Percentiles rank a stretch among this genome's conserved stretches.
phyloP scores from a whole-genome alignment of 2,797 vertebrate genomes.

The Hoplostethus atlanticus region DNA sequence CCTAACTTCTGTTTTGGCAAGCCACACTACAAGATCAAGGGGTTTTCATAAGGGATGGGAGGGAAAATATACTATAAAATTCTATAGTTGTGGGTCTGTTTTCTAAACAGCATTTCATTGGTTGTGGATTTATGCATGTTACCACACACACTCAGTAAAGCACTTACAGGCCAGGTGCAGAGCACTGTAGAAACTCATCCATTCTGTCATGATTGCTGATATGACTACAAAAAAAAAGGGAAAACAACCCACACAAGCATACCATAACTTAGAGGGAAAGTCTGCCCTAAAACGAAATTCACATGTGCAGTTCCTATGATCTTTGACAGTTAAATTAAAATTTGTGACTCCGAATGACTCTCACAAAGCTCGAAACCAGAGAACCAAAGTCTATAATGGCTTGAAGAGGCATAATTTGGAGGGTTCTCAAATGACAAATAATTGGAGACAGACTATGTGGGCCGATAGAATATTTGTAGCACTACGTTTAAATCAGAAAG shows the following conservation, averaged over 20 bases:
- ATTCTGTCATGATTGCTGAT: neutral
- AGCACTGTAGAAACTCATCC: constrained; percentile 9
- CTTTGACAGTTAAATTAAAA: neutral
- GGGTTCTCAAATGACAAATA: constrained; percentile 29
- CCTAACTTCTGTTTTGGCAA: constrained; percentile 54
- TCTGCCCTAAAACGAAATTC: neutral
- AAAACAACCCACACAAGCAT: neutral
- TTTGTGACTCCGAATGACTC: neutral
- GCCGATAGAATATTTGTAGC: constrained; percentile 9
- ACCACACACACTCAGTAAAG: constrained; percentile 19
- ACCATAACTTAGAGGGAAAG: neutral
- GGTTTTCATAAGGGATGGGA: constrained; percentile 32
- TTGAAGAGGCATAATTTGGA: constrained; percentile 23
- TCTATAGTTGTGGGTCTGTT: constrained; percentile 38
- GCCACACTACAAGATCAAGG: constrained; percentile 56
- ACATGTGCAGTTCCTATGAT: neutral
- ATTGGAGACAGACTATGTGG: constrained; percentile 28
- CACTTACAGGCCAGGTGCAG: neutral
- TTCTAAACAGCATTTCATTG: constrained; percentile 26
- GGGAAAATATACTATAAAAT: constrained; percentile 54
- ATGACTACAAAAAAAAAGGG: constrained; percentile 2
- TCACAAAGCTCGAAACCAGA: too few relatives aligned
- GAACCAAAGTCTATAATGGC: too few relatives aligned
- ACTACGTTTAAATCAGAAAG: constrained; percentile 19
- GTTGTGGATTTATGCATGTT: constrained; percentile 21